Conservation (phyloP, 2,113 vertebrate genomes). For the Laterallus jamaicensis region DNA sequence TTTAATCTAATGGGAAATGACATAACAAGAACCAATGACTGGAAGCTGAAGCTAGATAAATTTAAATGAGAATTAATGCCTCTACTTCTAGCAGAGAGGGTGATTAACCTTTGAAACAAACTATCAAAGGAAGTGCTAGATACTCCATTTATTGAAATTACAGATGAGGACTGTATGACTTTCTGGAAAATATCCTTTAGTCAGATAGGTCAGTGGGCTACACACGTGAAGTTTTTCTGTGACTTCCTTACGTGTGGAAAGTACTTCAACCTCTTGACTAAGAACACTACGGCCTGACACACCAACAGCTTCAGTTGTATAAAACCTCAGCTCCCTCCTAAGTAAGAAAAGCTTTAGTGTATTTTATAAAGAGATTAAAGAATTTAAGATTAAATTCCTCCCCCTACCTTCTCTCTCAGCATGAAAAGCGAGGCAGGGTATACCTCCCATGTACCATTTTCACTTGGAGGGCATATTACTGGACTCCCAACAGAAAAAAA, state of each 20-base stretch:
- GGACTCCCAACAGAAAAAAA: not conserved
- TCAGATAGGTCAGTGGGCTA: not conserved
- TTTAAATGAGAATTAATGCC: conserved; percentile 66
- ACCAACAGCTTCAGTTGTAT: not conserved
- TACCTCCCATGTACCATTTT: not conserved
- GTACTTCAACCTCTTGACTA: not conserved
- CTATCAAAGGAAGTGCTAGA: conserved; percentile 37
- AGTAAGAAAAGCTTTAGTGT: not conserved
- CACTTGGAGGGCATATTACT: not conserved
- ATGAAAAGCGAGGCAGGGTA: not conserved
- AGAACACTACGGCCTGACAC: not conserved
- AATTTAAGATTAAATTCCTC: not conserved
- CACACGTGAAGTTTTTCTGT: not conserved
- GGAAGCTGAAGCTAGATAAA: conserved; percentile 36
- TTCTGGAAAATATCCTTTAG: conserved; percentile 11
- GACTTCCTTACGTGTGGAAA: not conserved
- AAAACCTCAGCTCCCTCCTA: not conserved
- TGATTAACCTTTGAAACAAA: conserved; percentile 68
- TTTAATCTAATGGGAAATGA: conserved; percentile 30
- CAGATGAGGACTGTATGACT: not conserved
- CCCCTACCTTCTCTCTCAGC: not conserved
- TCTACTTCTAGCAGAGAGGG: conserved; percentile 34
- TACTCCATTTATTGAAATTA: conserved; percentile 4
- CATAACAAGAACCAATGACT: conserved; percentile 55
- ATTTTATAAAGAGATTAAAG: not conserved